These are phyloP conservation scores for Mesembrinibis cayennensis DNA, from an alignment of 2,113 vertebrate species.

Conservation along the genomic window DNA sequence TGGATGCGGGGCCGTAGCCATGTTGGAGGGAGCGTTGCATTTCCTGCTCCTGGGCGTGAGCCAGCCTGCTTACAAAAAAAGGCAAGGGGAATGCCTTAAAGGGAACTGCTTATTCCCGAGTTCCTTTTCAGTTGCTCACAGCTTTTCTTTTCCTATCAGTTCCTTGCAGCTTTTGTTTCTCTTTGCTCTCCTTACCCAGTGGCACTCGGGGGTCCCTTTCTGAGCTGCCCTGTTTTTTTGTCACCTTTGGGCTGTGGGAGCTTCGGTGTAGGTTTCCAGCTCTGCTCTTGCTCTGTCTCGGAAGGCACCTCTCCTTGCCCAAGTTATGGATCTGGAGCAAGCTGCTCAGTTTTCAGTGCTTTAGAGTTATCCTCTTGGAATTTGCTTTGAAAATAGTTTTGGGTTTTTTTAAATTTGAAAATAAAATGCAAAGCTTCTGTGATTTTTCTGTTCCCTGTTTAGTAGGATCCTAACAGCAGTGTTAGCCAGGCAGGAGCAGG, in stretches of 20 bases:
- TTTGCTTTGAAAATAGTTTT: neutral
- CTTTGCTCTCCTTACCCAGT: neutral
- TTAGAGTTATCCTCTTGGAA: neutral
- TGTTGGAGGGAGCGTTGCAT: constrained; percentile 9
- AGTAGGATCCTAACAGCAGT: neutral
- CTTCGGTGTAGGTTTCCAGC: neutral
- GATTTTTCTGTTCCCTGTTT: neutral
- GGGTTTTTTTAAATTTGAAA: neutral
- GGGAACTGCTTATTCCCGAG: constrained; percentile 10
- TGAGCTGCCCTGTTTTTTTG: neutral
- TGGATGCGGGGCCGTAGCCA: neutral
- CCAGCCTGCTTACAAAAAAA: neutral
- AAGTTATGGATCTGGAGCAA: neutral
- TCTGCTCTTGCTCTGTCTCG: neutral
- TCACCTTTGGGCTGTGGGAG: neutral
- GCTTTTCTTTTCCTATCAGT: neutral
- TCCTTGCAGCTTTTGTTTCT: neutral
- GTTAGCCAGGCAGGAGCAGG: neutral
- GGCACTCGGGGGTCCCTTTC: neutral
- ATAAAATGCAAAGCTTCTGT: neutral
- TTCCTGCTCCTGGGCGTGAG: constrained; percentile 37
- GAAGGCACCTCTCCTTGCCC: neutral
- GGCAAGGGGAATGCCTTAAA: constrained; percentile 17
- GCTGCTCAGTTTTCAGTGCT: neutral
- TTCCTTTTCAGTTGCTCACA: constrained; percentile 13